Conservation (phyloP, 2,888 invertebrate genomes). For the Graphium colonna region DNA sequence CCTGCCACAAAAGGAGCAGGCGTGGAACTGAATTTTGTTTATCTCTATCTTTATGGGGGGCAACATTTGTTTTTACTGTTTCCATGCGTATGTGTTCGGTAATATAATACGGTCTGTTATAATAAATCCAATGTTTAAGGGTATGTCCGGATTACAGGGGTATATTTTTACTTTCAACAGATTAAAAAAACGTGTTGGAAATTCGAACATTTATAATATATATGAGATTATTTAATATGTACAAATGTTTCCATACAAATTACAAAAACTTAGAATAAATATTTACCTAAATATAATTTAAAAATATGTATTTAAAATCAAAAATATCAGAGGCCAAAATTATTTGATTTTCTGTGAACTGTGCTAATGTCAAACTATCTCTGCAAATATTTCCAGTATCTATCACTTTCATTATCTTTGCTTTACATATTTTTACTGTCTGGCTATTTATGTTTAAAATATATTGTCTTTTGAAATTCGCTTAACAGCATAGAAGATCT, state of each 20-base stretch:
- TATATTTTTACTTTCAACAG: background rate
- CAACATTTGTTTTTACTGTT: constrained; percentile 71
- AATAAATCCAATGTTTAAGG: constrained; percentile 62
- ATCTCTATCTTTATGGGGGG: constrained; percentile 76
- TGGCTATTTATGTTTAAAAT: too few relatives aligned
- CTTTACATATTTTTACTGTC: too few relatives aligned
- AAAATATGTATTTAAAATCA: too few relatives aligned
- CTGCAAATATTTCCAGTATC: too few relatives aligned
- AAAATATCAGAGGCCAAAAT: too few relatives aligned
- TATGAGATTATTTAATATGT: background rate
- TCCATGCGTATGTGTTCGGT: constrained; percentile 67
- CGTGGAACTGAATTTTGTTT: constrained; percentile 75
- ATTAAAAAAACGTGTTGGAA: background rate
- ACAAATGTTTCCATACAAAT: background rate
- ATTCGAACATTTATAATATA: background rate
- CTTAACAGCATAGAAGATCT: too few relatives aligned
- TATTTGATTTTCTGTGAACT: too few relatives aligned
- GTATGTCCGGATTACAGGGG: constrained; percentile 19
- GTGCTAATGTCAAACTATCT: too few relatives aligned
- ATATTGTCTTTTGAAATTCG: too few relatives aligned
- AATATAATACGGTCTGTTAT: constrained; percentile 67
- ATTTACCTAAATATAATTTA: background rate
- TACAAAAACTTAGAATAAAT: background rate
- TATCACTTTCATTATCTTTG: too few relatives aligned
- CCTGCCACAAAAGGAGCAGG: constrained; percentile 76